A percentile compares a stretch with the other conserved stretches of the same genome.
Conservation (phyloP, 2,113 vertebrate species). For the Salvelinus sp. region DNA sequence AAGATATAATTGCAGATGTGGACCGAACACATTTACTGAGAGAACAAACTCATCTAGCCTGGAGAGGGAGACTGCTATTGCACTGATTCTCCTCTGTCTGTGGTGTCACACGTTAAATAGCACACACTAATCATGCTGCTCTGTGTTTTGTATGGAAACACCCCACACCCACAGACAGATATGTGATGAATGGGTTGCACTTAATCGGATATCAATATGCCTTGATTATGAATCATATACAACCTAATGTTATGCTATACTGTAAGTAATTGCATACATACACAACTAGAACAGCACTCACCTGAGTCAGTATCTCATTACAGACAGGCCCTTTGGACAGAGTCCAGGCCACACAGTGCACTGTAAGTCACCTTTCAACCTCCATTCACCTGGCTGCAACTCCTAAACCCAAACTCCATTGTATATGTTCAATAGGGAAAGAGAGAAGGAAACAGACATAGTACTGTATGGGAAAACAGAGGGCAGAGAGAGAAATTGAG, state of each 20-base stretch:
- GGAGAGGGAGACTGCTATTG: conserved; percentile 37
- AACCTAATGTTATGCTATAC: background rate
- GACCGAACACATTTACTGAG: conserved; percentile 40
- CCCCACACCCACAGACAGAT: background rate
- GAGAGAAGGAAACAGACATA: background rate
- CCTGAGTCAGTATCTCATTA: no score
- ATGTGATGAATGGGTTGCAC: background rate
- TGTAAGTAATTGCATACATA: no score
- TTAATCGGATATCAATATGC: background rate
- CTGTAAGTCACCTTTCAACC: no score
- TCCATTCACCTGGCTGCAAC: no score
- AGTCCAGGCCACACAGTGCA: no score
- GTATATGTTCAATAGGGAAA: background rate
- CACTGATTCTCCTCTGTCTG: conserved; percentile 38
- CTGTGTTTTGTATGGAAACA: background rate
- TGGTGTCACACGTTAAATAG: conserved; percentile 41
- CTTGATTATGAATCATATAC: background rate
- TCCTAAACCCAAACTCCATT: no score
- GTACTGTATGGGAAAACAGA: background rate
- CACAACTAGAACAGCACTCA: no score
- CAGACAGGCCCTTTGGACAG: no score
- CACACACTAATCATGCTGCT: conserved; percentile 22
- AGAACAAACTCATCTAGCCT: conserved; percentile 32
- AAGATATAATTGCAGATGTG: conserved; percentile 32
- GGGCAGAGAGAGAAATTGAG: background rate